phyloP scores from a whole-genome alignment of 2,113 vertebrate species.

The Onychorhynchus coronatus region DNA sequence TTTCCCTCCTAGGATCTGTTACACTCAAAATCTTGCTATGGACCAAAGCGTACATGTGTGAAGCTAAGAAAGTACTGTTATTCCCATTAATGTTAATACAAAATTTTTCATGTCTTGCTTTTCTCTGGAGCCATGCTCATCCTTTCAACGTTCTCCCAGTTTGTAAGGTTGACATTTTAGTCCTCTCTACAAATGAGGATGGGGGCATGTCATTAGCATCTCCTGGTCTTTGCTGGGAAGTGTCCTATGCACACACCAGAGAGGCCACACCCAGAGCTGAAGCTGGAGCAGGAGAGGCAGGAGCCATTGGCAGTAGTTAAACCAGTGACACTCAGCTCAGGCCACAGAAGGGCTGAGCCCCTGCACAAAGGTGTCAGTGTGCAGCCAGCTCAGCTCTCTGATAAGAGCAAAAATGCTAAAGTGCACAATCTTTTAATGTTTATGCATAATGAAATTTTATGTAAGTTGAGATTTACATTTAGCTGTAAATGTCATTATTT shows the following conservation, averaged over 20 bases:
- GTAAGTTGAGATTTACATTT: not conserved
- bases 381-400: rapidly evolving
- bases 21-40: not conserved
- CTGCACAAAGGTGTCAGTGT: too few relatives aligned
- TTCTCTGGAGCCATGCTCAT: not conserved
- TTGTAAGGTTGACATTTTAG: not conserved
- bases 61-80: not conserved
- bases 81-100: not conserved
- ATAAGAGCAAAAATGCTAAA: not conserved
- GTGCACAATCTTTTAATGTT: not conserved
- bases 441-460: not conserved
- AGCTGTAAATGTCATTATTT: not conserved
- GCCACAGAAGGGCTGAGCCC: not conserved
- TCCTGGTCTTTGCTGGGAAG: not conserved
- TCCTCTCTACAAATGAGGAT: not conserved
- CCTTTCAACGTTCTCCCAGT: not conserved
- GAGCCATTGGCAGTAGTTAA: not conserved
- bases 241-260: rapidly evolving
- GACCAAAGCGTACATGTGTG: not conserved
- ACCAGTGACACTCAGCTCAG: not conserved
- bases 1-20: not conserved
- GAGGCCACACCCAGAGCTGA: not conserved
- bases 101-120: not conserved
- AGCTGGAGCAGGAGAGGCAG: not conserved
- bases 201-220: not conserved